These are phyloP conservation scores for Ceratina australensis DNA, from an alignment of 1,140 invertebrate species.

Conservation along the genomic window DNA sequence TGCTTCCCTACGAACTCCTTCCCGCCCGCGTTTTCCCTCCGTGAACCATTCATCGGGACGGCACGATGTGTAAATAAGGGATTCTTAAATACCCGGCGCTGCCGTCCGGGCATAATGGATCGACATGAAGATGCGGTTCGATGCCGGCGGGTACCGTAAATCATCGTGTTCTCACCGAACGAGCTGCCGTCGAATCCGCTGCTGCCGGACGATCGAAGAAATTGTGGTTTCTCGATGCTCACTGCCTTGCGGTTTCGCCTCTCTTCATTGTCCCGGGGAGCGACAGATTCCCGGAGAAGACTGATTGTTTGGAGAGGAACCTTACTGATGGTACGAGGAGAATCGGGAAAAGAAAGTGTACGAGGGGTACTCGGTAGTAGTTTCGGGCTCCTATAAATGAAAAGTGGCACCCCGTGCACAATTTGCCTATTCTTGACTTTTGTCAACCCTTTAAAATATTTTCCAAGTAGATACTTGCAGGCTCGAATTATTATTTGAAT, in stretches of 20 bases:
- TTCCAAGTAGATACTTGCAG: no score
- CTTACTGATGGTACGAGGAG: no score
- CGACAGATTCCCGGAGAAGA: background rate
- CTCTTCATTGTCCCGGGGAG: background rate
- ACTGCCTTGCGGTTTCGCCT: conserved; percentile 30
- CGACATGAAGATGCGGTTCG: conserved; percentile 41
- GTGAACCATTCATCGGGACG: conserved; percentile 2
- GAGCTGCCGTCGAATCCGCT: conserved; percentile 20
- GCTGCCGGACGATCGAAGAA: conserved; percentile 28
- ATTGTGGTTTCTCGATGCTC: conserved; percentile 49
- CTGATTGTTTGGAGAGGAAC: no score
- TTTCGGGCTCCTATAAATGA: no score
- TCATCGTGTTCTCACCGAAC: conserved; percentile 12
- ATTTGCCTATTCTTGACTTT: no score
- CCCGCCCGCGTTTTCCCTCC: background rate
- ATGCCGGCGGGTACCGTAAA: conserved; percentile 38
- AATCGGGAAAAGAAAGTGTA: no score
- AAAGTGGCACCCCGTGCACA: no score
- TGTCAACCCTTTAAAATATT: no score
- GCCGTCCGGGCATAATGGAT: conserved; percentile 19
- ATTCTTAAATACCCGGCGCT: conserved; percentile 44
- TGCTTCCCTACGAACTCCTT: background rate
- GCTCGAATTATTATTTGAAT: no score
- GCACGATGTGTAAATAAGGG: conserved; percentile 41
- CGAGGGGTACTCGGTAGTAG: no score